Evolutionary conservation across 2,888 invertebrate genomes (phyloP).

Genomic region (Meteorus cinctellus): DNA sequence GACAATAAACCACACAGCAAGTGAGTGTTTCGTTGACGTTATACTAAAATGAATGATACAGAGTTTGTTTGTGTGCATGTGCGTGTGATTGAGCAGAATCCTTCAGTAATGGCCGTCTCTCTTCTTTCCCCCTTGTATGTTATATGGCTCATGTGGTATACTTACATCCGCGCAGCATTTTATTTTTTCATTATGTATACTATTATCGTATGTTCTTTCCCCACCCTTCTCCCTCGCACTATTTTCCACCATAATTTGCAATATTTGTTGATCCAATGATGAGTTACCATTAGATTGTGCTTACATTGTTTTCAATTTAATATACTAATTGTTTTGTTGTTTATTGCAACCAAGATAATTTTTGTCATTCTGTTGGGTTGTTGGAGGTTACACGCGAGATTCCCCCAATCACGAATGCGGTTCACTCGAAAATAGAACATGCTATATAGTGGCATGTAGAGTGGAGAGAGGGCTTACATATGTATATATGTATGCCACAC

Average conservation of each 20-base stretch:
- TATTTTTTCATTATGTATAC: not conserved
- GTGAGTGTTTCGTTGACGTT: constrained; percentile 21
- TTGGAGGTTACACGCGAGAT: constrained; percentile 16
- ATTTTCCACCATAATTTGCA: not conserved
- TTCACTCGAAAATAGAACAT: constrained; percentile 35
- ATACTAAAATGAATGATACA: constrained; percentile 3
- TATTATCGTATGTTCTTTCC: not conserved
- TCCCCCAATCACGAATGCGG: constrained; percentile 29
- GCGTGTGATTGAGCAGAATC: not conserved
- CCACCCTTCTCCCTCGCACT: not conserved
- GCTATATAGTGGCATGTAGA: not conserved
- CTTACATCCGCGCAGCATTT: constrained; percentile 3
- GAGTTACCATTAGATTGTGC: too few relatives aligned
- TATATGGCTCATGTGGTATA: not conserved
- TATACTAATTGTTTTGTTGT: not conserved
- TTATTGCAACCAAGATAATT: not conserved
- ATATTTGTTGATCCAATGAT: too few relatives aligned
- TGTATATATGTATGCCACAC: constrained; percentile 17
- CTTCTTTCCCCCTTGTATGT: not conserved
- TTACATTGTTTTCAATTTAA: not conserved
- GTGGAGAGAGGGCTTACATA: not conserved
- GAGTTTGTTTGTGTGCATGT: not conserved
- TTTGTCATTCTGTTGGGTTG: constrained; percentile 21
- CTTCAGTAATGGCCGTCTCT: constrained; percentile 1
- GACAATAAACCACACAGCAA: constrained; percentile 22